These are phyloP conservation scores for Eubasilissa splendida DNA, from an alignment of 2,888 invertebrate species.

Conservation along the genomic window DNA sequence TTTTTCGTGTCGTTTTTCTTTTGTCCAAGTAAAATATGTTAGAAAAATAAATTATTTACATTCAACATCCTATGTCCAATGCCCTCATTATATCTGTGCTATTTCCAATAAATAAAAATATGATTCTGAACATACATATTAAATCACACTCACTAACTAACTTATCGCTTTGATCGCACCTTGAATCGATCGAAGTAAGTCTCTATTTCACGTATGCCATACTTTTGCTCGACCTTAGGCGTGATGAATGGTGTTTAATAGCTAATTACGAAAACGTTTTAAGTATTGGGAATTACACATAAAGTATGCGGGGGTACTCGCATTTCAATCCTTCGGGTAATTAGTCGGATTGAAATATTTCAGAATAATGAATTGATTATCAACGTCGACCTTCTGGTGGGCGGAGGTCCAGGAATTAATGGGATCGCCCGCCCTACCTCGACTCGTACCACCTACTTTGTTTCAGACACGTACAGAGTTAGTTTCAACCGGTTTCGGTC, in stretches of 20 bases:
- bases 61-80: neutral
- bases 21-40: neutral
- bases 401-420: conserved; percentile 10
- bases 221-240: neutral
- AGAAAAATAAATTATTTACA: neutral
- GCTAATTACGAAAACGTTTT: neutral
- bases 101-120: neutral
- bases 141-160: neutral
- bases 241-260: neutral
- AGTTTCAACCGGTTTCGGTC: neutral
- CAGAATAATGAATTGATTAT: neutral
- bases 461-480: conserved; percentile 5
- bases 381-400: neutral
- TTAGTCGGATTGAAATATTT: too few relatives aligned
- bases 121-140: neutral
- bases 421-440: conserved; percentile 16
- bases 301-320: too few relatives aligned
- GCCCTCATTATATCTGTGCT: neutral
- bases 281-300: neutral
- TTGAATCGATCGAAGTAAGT: neutral
- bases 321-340: too few relatives aligned
- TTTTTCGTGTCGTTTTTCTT: neutral
- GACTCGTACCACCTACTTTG: neutral
- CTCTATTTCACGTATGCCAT: neutral
- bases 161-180: neutral